Base-by-base conservation (phyloP, 2,888 invertebrate genomes). In the Strigamia maritima region DNA sequence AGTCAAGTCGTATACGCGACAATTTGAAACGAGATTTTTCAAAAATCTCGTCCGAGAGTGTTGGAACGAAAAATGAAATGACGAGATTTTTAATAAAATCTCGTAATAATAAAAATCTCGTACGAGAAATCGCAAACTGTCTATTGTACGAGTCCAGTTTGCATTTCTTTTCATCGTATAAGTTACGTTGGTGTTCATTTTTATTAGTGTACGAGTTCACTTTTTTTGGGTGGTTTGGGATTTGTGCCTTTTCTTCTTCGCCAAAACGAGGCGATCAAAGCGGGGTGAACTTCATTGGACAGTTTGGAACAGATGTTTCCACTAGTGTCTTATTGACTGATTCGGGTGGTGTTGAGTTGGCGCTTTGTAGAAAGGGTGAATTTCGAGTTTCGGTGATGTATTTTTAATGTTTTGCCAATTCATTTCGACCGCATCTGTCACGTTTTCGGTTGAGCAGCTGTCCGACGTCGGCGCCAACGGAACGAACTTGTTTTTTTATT, bases 231-330 rank as follows among this genome's bases (percentile, higher is more conserved):
- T 1, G n/a, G 10, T 4, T 3, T 28, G 70, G 26, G 70, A 70
- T 70, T 70, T 70, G 70, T 70, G 26, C 70, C 26, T 70, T 70
- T 70, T 70, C 28, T 70, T 70, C 70, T 24, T n/a, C n/a, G 24
- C 24, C 35, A n/a, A n/a, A n/a, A n/a, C n/a, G n/a, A 60, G 60
- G 70, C 70, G 26, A 70, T 70, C 26, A 70, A 70, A 70, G 70
- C 24, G 24, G 70, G 26, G 28, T 14, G 70, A 70, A 70, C 70
- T 70, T 70, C 70, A 70, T 70, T 70, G 70, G 70, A 70, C 28
- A 70, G 70, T 70, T 70, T 70, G 70, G 70, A 70, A 70, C 70
- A 70, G 70, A 70, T 70, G 70, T 70, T 70, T 70, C 70, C 70
- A 70, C 70, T 70, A 26, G 70, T 70, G 28, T 70, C 70, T 70